Base-by-base conservation (phyloP, 2,888 invertebrate genomes). In the Ophion obscuratus region DNA sequence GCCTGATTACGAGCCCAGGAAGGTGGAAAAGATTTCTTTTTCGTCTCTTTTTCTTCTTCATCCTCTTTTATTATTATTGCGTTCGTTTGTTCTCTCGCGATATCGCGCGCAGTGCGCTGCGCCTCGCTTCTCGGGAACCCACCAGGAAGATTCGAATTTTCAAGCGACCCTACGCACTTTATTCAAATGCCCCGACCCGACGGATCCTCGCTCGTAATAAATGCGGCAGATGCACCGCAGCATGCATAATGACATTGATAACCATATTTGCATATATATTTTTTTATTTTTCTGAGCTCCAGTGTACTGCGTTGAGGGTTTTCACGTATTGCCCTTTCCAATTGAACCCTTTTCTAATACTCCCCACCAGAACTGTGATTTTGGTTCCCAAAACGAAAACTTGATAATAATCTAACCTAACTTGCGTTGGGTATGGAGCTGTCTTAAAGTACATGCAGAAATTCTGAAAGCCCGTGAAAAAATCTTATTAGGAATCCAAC, bases 121-220 rank as follows among this genome's bases (percentile, higher is more conserved):
- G 61, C 44, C 53, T 70, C 74, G 61, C 61, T 31, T 27, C 10
- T 47, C 64, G 40, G 36, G 40, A 9, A 20, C 24, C 27, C n/a
- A 77, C 47, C 31, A 20, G 62, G 44, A 27, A 40, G 31, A 79
- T 80, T 64, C 57, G 11, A 73, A 62, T 36, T 71, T 90, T 88
- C 57, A 31, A 68, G 53, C 53, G 87, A 88, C 86, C 91, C 91
- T 91, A 91, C 92, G 91, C 91, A 88, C 88, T 88, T 91, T 91
- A 92, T 92, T 92, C 90, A 92, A 92, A 92, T 92, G 89, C 91
- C 89, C 89, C 73, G 90, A 88, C 89, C 74, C 77, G 44, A 79
- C 66, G 61, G 81, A 66, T 53, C 47, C 59, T 11, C 62, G 31
- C 77, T 44, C 31, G 9, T 53, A 44, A 73, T 81, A 70, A 76